These are phyloP conservation scores for Trachymyrmex cornetzi DNA, from an alignment of 1,140 invertebrate species.

Conservation along the genomic window DNA sequence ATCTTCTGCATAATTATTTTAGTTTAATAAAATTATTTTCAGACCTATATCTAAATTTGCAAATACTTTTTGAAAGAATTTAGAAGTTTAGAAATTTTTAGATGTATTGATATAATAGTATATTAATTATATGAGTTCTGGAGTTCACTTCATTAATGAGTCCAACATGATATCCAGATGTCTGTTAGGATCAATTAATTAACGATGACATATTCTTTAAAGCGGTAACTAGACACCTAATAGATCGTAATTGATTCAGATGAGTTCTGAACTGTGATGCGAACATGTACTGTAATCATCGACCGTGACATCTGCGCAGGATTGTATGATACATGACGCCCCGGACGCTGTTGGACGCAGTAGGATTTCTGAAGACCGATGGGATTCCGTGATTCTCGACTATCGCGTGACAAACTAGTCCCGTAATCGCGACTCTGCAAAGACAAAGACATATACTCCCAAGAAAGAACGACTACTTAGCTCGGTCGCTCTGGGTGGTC, in stretches of 20 bases:
- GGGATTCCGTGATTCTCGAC: conserved; percentile 55
- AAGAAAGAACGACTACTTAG: conserved; percentile 67
- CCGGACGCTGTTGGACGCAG: conserved; percentile 25
- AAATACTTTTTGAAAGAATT: too few species aligned
- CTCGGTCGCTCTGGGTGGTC: conserved; percentile 15
- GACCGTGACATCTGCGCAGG: conserved; percentile 45
- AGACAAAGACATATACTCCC: conserved; percentile 63
- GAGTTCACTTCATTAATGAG: neutral
- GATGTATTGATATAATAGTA: neutral
- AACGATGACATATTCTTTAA: conserved; percentile 14
- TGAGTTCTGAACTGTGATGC: conserved; percentile 32
- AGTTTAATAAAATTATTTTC: too few species aligned
- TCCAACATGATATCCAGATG: neutral
- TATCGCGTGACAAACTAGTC: conserved; percentile 69
- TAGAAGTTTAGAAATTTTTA: too few species aligned
- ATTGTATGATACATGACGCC: conserved; percentile 37
- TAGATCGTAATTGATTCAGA: conserved; percentile 34
- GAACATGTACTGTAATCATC: conserved; percentile 16
- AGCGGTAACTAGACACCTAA: neutral
- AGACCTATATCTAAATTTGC: too few species aligned
- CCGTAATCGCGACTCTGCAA: conserved; percentile 63
- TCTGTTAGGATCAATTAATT: conserved; percentile 26
- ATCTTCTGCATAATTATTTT: too few species aligned
- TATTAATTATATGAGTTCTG: neutral
- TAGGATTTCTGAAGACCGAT: conserved; percentile 60